Conservation (phyloP, 2,797 vertebrate genomes). For the Coregonus suidteri region DNA sequence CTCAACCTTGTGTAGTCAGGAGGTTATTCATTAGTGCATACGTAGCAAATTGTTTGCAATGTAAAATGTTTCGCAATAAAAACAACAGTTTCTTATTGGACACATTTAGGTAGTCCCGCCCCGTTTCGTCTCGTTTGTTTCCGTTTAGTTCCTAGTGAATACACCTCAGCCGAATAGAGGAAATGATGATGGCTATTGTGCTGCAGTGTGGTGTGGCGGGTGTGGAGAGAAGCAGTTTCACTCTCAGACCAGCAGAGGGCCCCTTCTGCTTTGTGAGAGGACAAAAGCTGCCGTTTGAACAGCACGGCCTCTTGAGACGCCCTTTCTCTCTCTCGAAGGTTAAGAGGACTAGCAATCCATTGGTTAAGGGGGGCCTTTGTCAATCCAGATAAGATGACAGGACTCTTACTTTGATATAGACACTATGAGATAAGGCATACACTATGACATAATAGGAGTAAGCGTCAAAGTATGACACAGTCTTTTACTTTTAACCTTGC, state of each 20-base stretch:
- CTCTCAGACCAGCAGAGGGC: slow-evolving; percentile 25
- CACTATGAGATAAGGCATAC: background rate
- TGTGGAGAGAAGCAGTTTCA: background rate
- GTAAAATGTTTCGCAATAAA: too few relatives aligned
- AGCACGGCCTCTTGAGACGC: background rate
- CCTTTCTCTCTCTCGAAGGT: background rate
- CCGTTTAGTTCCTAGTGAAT: background rate
- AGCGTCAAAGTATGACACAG: background rate
- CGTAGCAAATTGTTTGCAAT: too few relatives aligned
- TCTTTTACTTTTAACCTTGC: background rate
- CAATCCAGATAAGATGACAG: background rate
- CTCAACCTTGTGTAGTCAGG: background rate
- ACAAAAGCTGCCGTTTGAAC: slow-evolving; percentile 6
- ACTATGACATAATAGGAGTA: background rate
- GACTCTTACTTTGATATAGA: background rate
- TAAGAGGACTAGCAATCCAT: background rate
- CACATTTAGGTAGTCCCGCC: background rate
- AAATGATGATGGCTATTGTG: background rate
- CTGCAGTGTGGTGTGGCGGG: background rate
- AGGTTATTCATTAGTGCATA: too few relatives aligned
- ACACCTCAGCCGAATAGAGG: background rate
- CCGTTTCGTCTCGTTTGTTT: background rate
- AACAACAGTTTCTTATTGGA: background rate
- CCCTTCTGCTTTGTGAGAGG: slow-evolving; percentile 37
- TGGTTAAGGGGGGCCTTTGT: background rate